phyloP scores from a whole-genome alignment of 1,140 invertebrate species.

The Pachyrhynchus sulphureomaculatus region DNA sequence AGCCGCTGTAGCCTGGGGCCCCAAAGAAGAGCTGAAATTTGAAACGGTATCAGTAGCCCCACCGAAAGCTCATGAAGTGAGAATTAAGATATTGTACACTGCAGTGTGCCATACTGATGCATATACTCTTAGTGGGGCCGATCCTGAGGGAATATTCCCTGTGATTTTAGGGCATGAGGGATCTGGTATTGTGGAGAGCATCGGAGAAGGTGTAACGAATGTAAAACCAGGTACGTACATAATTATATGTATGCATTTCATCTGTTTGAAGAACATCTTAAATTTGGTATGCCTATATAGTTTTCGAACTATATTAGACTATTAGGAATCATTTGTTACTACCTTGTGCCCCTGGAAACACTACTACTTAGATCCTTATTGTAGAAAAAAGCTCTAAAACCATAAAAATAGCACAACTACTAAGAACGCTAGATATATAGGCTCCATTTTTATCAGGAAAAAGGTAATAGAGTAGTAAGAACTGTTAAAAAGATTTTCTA shows the following conservation, averaged over 20 bases:
- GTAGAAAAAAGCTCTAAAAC: too few relatives aligned
- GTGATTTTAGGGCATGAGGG: slow-evolving; percentile 93
- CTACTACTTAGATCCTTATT: too few relatives aligned
- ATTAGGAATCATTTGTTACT: too few relatives aligned
- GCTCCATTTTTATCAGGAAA: too few relatives aligned
- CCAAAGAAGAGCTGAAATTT: slow-evolving; percentile 80
- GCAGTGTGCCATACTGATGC: slow-evolving; percentile 98
- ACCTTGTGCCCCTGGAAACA: too few relatives aligned
- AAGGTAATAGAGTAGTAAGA: too few relatives aligned
- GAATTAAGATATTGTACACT: slow-evolving; percentile 77
- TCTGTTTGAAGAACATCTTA: background rate
- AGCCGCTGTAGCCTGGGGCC: slow-evolving; percentile 90
- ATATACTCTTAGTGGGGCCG: slow-evolving; percentile 88
- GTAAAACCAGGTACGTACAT: slow-evolving; percentile 69
- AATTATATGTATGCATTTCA: background rate
- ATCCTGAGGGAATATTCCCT: slow-evolving; percentile 94
- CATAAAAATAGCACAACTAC: too few relatives aligned
- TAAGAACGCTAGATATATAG: too few relatives aligned
- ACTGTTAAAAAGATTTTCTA: too few relatives aligned
- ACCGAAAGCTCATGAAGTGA: slow-evolving; percentile 85
- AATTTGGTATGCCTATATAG: too few relatives aligned
- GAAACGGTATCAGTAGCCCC: slow-evolving; percentile 95
- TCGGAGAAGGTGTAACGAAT: slow-evolving; percentile 89
- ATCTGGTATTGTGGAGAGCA: slow-evolving; percentile 92
- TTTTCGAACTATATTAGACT: too few relatives aligned